phyloP scores from a whole-genome alignment of 1,140 invertebrate genomes.

The Drosophila jambulina region DNA sequence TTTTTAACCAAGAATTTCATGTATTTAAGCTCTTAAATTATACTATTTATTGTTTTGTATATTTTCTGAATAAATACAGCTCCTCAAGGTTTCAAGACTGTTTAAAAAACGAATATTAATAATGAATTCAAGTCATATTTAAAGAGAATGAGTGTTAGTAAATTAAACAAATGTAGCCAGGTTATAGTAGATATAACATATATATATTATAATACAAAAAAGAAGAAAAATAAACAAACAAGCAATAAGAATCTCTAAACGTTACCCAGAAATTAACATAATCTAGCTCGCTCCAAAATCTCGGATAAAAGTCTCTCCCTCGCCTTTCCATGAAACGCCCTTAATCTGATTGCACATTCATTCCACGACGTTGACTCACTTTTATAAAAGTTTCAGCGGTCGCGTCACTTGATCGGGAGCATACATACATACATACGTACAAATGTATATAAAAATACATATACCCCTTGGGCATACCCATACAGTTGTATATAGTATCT shows the following conservation, averaged over 20 bases:
- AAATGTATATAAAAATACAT: neutral
- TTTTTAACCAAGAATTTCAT: neutral
- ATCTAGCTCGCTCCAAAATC: slow-evolving; percentile 4
- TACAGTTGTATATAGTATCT: slow-evolving; percentile 14
- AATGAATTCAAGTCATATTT: too few species aligned
- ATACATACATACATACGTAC: neutral
- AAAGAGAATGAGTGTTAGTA: neutral
- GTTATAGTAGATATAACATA: neutral
- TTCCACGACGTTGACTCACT: slow-evolving; percentile 39
- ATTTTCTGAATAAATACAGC: neutral
- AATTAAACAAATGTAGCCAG: neutral
- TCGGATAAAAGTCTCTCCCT: slow-evolving; percentile 7
- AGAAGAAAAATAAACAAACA: neutral
- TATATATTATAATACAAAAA: neutral
- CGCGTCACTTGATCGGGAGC: slow-evolving; percentile 44
- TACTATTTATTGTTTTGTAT: neutral
- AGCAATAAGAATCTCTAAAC: neutral
- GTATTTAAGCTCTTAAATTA: neutral
- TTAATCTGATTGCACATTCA: slow-evolving; percentile 26
- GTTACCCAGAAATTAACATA: slow-evolving; percentile 21
- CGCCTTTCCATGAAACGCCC: slow-evolving; percentile 1
- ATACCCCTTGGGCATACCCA: neutral
- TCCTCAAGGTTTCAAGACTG: neutral
- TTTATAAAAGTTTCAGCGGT: slow-evolving; percentile 38
- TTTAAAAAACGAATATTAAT: neutral